Percentiles rank a stretch among this genome's conserved stretches.
phyloP scores from a whole-genome alignment of 30 jellyfish, hydroid and myxozoan genomes.

The Hydractinia symbiolongicarpus region DNA sequence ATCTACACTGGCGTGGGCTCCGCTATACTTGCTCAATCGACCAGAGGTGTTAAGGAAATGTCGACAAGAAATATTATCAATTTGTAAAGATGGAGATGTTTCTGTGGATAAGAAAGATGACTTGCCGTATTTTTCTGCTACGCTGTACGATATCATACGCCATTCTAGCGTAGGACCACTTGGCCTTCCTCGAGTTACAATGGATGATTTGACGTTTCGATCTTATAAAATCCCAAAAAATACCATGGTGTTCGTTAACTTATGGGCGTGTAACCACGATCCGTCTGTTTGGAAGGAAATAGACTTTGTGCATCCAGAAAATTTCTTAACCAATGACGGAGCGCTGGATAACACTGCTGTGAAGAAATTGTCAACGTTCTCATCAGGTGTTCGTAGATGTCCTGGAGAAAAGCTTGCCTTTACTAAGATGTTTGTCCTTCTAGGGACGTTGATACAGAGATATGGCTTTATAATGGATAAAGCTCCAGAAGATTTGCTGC shows the following conservation, averaged over 20 bases:
- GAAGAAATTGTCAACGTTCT: constrained; percentile 8
- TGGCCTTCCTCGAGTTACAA: constrained; percentile 22
- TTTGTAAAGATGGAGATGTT: neutral
- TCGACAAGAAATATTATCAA: constrained; percentile 5
- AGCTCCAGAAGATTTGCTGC: constrained; percentile 12
- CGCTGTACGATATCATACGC: constrained; percentile 20
- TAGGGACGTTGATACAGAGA: constrained; percentile 9
- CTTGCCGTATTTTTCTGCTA: constrained; percentile 19
- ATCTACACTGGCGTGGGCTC: constrained; percentile 30
- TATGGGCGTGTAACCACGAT: constrained; percentile 23
- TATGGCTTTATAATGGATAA: neutral
- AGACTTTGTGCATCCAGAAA: neutral
- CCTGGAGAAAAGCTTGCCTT: constrained; percentile 28
- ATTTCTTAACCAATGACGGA: constrained; percentile 14
- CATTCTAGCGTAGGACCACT: constrained; percentile 19
- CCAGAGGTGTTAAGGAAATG: neutral
- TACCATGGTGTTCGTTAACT: constrained; percentile 20
- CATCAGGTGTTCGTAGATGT: constrained; percentile 38
- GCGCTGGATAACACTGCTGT: neutral
- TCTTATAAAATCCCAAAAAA: constrained; percentile 13
- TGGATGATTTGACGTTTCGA: constrained; percentile 5
- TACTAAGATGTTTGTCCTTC: neutral
- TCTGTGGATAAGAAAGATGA: neutral
- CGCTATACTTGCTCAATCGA: neutral
- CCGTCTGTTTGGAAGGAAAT: neutral